These are phyloP conservation scores for Rotaria socialis DNA, from an alignment of 2,888 invertebrate species.

Conservation along the genomic window DNA sequence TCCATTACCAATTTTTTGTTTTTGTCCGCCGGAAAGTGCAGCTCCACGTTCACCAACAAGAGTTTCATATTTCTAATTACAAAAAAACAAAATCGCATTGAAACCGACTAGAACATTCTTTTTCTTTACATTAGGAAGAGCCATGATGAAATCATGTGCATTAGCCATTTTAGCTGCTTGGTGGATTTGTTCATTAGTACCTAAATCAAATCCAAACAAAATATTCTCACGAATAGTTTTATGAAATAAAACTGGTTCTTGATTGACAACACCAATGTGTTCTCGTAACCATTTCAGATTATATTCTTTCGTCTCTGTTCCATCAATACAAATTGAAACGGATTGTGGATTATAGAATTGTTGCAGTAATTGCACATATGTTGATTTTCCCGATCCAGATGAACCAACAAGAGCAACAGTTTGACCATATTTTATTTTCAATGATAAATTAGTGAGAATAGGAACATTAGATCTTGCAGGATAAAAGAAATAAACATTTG, in stretches of 20 bases:
- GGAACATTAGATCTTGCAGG: constrained; percentile 54
- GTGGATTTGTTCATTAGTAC: constrained; percentile 53
- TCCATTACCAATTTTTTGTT: constrained; percentile 19
- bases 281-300: constrained; percentile 59
- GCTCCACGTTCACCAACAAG: constrained; percentile 26
- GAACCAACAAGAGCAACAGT: constrained; percentile 57
- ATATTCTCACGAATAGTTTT: constrained; percentile 57
- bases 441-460: constrained; percentile 56
- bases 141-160: constrained; percentile 56
- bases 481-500: constrained; percentile 51
- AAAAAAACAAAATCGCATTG: too few species aligned
- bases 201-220: constrained; percentile 54
- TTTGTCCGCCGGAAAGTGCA: constrained; percentile 19
- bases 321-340: constrained; percentile 57
- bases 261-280: constrained; percentile 51
- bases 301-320: constrained; percentile 55
- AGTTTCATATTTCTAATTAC: constrained; percentile 13
- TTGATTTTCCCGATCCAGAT: constrained; percentile 58
- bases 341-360: constrained; percentile 56
- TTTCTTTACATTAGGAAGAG: constrained; percentile 17
- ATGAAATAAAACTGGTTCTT: constrained; percentile 66
- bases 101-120: too few species aligned
- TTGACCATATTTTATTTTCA: constrained; percentile 57
- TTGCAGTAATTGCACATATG: constrained; percentile 56
- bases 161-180: constrained; percentile 57